Percentiles rank a stretch among this genome's conserved stretches.
These are phyloP conservation scores for Bubo bubo DNA, from an alignment of 2,113 vertebrate species.

Conservation along the genomic window DNA sequence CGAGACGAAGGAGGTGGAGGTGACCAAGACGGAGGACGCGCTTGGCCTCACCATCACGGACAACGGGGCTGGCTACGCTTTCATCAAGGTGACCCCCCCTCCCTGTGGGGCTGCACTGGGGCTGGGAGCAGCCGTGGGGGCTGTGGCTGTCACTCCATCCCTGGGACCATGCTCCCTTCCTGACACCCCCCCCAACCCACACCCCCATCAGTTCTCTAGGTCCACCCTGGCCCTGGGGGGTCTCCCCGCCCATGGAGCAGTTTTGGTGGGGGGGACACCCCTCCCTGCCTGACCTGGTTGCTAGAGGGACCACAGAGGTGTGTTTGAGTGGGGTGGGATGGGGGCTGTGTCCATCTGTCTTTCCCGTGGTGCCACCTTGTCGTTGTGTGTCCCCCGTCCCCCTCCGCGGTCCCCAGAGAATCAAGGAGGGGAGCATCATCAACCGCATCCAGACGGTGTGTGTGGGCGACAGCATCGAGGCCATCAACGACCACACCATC, in stretches of 20 bases:
- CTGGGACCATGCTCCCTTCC: not conserved
- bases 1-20: slow-evolving; percentile 94
- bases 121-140: not conserved
- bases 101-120: accelerated
- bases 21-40: slow-evolving; percentile 93
- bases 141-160: not conserved
- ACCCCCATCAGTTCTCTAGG: too few relatives aligned
- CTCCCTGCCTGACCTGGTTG: not conserved
- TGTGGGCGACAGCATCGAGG: slow-evolving; percentile 96
- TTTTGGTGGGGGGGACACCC: too few relatives aligned
- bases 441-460: slow-evolving; percentile 85
- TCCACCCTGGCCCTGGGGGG: too few relatives aligned
- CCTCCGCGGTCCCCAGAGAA: slow-evolving; percentile 75
- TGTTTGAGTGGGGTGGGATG: not conserved
- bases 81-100: slow-evolving; percentile 86
- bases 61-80: slow-evolving; percentile 94
- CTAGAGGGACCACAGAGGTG: accelerated
- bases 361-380: not conserved
- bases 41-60: slow-evolving; percentile 97
- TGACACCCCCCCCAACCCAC: too few relatives aligned
- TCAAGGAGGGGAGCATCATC: slow-evolving; percentile 95
- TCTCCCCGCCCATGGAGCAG: accelerated
- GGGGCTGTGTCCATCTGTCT: not conserved
- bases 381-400: accelerated
- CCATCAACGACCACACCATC: slow-evolving; percentile 95